A percentile compares a stretch with the other conserved stretches of the same genome.
Conservation (phyloP, 2,888 invertebrate species). For the Penaeus monodon region DNA sequence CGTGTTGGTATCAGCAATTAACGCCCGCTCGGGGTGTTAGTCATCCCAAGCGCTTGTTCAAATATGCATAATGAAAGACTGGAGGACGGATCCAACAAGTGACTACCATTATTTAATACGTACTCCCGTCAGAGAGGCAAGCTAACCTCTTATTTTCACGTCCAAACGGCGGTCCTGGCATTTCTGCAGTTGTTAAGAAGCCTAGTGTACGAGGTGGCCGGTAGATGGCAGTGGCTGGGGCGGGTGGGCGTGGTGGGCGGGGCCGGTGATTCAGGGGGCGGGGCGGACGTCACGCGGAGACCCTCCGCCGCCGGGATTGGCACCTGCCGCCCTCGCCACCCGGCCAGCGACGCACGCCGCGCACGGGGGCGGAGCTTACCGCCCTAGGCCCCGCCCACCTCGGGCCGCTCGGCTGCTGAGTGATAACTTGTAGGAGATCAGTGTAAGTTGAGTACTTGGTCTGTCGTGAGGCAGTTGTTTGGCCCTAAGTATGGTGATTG, state of each 20-base stretch:
- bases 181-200: constrained; percentile 65
- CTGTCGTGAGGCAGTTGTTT: constrained; percentile 65
- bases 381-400: constrained; percentile 50
- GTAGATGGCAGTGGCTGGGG: constrained; percentile 63
- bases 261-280: constrained; percentile 55
- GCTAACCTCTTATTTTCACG: constrained; percentile 65
- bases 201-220: constrained; percentile 55
- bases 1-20: constrained; percentile 63
- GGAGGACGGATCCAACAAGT: constrained; percentile 61
- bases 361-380: constrained; percentile 51
- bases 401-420: constrained; percentile 60
- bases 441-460: constrained; percentile 65
- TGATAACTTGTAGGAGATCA: constrained; percentile 64
- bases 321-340: constrained; percentile 45
- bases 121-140: constrained; percentile 62
- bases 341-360: constrained; percentile 37
- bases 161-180: constrained; percentile 63
- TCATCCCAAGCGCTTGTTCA: constrained; percentile 60
- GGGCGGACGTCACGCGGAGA: constrained; percentile 43
- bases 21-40: constrained; percentile 59
- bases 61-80: constrained; percentile 64
- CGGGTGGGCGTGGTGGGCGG: constrained; percentile 60
- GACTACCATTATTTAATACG: constrained; percentile 64
- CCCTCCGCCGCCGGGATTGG: constrained; percentile 45
- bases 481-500: constrained; percentile 65